These are phyloP conservation scores for Drosophila multiciliata DNA, from an alignment of 2,888 invertebrate genomes.

Conservation along the genomic window DNA sequence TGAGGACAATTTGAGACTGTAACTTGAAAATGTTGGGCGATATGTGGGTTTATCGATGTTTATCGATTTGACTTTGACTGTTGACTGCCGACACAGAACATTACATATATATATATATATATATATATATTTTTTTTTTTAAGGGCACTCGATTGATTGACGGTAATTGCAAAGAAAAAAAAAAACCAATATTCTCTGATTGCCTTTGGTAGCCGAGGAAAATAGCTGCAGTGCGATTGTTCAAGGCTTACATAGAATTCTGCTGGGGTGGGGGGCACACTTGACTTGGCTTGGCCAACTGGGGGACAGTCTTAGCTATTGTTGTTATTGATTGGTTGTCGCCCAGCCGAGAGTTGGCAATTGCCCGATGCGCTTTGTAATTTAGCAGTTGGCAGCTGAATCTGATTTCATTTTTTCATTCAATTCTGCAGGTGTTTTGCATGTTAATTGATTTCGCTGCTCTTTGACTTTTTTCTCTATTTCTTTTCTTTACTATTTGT, in stretches of 20 bases:
- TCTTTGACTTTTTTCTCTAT: conserved; percentile 17
- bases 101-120: too few relatives aligned
- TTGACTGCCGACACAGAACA: too few relatives aligned
- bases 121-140: too few relatives aligned
- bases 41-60: neutral
- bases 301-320: conserved; percentile 39
- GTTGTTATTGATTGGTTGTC: conserved; percentile 48
- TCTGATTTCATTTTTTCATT: conserved; percentile 67
- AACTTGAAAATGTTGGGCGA: neutral
- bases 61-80: neutral
- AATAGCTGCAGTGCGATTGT: neutral
- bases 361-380: conserved; percentile 22
- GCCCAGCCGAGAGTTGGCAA: neutral
- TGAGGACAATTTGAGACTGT: neutral
- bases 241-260: too few relatives aligned
- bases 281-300: conserved; percentile 6
- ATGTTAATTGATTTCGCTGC: conserved; percentile 74
- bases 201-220: neutral
- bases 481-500: conserved; percentile 20
- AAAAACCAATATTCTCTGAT: neutral
- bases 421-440: conserved; percentile 72
- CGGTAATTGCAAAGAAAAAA: neutral
- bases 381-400: conserved; percentile 14
- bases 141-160: too few relatives aligned
- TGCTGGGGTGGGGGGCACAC: neutral